Conservation (phyloP, 2,888 invertebrate species). For the Ischnura elegans region DNA sequence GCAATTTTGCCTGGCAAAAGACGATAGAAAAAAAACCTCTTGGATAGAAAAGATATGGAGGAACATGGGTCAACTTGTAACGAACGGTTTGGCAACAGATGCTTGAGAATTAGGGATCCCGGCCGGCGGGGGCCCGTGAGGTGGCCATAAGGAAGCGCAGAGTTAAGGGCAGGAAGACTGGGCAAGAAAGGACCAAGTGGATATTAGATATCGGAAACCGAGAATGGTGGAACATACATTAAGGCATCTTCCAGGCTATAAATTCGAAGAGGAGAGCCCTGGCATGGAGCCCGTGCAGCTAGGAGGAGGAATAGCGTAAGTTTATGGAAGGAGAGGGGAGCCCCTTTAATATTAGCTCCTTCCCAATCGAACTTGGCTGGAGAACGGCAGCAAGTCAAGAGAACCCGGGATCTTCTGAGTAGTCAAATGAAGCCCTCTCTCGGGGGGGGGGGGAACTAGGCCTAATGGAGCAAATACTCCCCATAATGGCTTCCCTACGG, state of each 20-base stretch:
- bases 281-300: neutral
- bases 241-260: neutral
- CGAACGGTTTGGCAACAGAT: neutral
- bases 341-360: neutral
- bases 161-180: neutral
- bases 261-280: neutral
- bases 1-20: too few relatives aligned
- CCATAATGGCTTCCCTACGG: neutral
- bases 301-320: neutral
- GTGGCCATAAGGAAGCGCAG: slow-evolving; percentile 1
- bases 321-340: neutral
- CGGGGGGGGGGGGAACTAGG: neutral
- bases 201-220: slow-evolving; percentile 7
- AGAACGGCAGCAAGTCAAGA: neutral
- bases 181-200: neutral
- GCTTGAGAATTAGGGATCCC: neutral
- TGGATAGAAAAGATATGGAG: neutral
- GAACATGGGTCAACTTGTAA: neutral
- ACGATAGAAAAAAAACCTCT: too few relatives aligned
- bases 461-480: neutral
- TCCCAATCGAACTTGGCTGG: neutral
- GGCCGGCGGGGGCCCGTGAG: neutral
- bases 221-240: slow-evolving; percentile 5
- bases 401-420: neutral
- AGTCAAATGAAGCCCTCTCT: neutral